A percentile compares a stretch with the other conserved stretches of the same genome.
Evolutionary conservation across 1,140 invertebrate species (phyloP).

Genomic region (Neodiprion virginianus): DNA sequence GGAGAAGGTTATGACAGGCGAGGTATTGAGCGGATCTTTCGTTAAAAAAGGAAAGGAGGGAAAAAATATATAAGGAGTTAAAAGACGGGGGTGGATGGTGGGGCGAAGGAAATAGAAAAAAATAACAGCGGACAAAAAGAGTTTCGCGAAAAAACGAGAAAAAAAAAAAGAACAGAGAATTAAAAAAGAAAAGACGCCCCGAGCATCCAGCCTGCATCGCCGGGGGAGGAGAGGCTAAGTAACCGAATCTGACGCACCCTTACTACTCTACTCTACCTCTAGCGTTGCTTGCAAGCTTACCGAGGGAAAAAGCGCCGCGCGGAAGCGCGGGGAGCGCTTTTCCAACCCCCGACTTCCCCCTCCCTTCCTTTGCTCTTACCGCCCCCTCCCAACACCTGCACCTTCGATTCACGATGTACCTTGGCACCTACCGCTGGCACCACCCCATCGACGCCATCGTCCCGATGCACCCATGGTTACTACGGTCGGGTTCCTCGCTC

Average conservation of each 20-base stretch:
- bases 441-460: no score
- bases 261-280: conserved; percentile 34
- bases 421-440: no score
- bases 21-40: conserved; percentile 63
- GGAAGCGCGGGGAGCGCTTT: neutral
- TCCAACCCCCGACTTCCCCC: neutral
- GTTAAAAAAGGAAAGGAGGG: conserved; percentile 52
- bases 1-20: conserved; percentile 58
- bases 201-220: conserved; percentile 8
- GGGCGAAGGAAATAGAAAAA: conserved; percentile 29
- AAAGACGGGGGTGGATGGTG: conserved; percentile 26
- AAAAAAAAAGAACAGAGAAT: no score
- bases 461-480: no score
- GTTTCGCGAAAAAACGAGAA: no score
- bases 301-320: neutral
- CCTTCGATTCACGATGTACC: no score
- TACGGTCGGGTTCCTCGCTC: no score
- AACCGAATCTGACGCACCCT: conserved; percentile 57
- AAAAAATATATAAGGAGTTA: conserved; percentile 20
- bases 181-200: no score
- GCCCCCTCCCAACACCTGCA: no score
- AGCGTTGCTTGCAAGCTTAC: conserved; percentile 20
- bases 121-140: conserved; percentile 10
- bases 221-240: conserved; percentile 53
- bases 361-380: no score